Evolutionary conservation across 2,888 invertebrate species (phyloP).

Genomic region (Leucozona laternaria): DNA sequence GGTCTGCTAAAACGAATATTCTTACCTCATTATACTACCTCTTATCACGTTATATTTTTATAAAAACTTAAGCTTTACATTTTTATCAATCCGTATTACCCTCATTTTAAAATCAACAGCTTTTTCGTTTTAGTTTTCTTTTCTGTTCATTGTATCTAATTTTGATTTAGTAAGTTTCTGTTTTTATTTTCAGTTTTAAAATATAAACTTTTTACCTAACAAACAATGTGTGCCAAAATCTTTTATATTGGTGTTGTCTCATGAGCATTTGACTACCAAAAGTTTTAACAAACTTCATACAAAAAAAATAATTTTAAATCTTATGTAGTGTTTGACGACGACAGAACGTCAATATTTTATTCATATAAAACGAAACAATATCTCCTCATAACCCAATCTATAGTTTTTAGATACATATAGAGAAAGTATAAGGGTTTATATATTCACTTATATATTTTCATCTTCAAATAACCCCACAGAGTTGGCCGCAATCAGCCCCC

Average conservation of each 20-base stretch:
- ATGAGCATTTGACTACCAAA: slow-evolving; percentile 38
- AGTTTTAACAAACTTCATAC: slow-evolving; percentile 36
- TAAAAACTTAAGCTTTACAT: background rate
- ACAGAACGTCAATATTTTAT: slow-evolving; percentile 35
- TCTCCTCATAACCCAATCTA: slow-evolving; percentile 28
- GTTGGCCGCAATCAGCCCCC: slow-evolving; percentile 84
- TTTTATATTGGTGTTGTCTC: slow-evolving; percentile 43
- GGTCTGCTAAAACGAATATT: background rate
- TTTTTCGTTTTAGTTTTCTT: slow-evolving; percentile 1
- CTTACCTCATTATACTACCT: background rate
- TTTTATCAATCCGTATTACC: background rate
- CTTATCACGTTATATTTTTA: background rate
- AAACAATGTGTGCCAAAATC: slow-evolving; percentile 36
- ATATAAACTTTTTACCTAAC: background rate
- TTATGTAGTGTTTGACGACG: slow-evolving; percentile 61
- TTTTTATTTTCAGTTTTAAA: background rate
- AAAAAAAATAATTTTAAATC: slow-evolving; percentile 7
- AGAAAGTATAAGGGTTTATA: background rate
- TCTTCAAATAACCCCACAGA: slow-evolving; percentile 55
- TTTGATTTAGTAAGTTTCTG: background rate
- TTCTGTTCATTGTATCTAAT: slow-evolving; percentile 14
- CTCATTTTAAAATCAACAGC: slow-evolving; percentile 13
- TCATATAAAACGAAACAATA: slow-evolving; percentile 19
- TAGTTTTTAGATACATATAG: slow-evolving; percentile 13
- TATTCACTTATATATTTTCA: slow-evolving; percentile 15